These are phyloP conservation scores for Distichodus sexfasciatus DNA, from an alignment of 2,797 vertebrate species.

Conservation along the genomic window DNA sequence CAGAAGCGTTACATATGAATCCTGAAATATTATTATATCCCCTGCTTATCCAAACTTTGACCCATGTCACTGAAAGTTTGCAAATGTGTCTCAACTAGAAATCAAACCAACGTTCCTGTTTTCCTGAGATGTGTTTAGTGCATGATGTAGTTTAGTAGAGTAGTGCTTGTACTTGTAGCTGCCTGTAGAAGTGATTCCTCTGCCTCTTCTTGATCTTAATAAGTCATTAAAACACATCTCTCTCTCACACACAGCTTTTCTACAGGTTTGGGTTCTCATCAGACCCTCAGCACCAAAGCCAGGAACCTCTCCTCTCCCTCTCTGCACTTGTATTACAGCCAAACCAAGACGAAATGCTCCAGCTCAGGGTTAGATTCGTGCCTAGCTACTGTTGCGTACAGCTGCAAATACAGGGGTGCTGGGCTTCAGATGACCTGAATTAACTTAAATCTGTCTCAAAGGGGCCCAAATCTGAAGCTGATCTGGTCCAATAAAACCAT, in stretches of 20 bases:
- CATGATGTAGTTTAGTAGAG: conserved; percentile 6
- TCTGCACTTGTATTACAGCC: conserved; percentile 71
- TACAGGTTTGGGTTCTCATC: conserved; percentile 61
- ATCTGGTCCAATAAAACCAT: too few relatives aligned
- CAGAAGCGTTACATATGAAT: too few relatives aligned
- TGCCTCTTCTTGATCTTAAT: background rate
- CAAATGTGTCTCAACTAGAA: background rate
- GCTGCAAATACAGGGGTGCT: conserved; percentile 11
- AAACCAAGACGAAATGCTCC: conserved; percentile 64
- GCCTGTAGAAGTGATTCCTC: conserved; percentile 3
- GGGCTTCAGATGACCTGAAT: conserved; percentile 23
- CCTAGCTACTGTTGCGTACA: conserved; percentile 22
- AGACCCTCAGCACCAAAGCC: conserved; percentile 62
- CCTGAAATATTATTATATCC: too few relatives aligned
- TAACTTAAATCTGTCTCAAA: background rate
- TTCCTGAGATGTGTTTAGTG: background rate
- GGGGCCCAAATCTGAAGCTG: conserved; percentile 29
- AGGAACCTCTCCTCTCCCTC: conserved; percentile 71
- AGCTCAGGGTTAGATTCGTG: conserved; percentile 59
- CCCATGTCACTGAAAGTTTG: too few relatives aligned
- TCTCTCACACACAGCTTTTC: conserved; percentile 62
- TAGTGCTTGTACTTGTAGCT: background rate
- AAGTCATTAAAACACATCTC: conserved; percentile 24
- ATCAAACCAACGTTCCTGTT: background rate
- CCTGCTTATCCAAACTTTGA: too few relatives aligned